Base-by-base conservation (phyloP, 2,113 vertebrate species). In the Tragelaphus strepsiceros region DNA sequence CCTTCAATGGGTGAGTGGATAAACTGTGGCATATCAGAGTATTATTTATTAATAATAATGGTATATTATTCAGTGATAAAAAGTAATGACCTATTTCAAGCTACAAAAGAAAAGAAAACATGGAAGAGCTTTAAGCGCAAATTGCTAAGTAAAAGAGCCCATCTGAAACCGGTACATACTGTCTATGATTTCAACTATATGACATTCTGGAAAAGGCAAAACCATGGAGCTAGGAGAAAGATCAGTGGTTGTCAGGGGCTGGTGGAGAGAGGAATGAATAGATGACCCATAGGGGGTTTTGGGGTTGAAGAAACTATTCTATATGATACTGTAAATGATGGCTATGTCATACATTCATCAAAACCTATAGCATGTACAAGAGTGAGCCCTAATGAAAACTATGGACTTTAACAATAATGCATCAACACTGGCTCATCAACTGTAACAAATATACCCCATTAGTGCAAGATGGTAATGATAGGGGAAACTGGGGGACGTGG, bases 401-500 rank as follows among this genome's bases (percentile, higher is more conserved):
- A 15, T 7, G 43, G 80, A 51, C 62, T 96, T 87, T 39, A 86
- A 30, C 39, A 89, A 46, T 28, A 82, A 30, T 61, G 17, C 82
- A 86, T 86, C 51, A 49, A 30, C 13, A 85, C 2, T 61, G 22
- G 11, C 53, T 94, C 62, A 77, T 74, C 78, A 49, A 13, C 7
- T 35, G 17, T 71, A 87, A 91, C 46, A 77, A 88, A n/a, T 7
- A 2, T 35, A 54, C 64, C 17, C n/a, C 14, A 13, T 26, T 46
- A 56, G 83, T 16, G 54, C 15, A 93, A 87, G 32, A 30, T 28
- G 12, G 22, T 51, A 51, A 87, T 15, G 15, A 77, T 1, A 61
- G 12, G 8, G 56, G 26, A 88, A 51, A 62, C 3, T 17, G 43
- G 17, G 43, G 2, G 5, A 21, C 0, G 3, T 6, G 2, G 11